phyloP scores from a whole-genome alignment of 2,888 invertebrate genomes.

The Pardosa pseudoannulata region DNA sequence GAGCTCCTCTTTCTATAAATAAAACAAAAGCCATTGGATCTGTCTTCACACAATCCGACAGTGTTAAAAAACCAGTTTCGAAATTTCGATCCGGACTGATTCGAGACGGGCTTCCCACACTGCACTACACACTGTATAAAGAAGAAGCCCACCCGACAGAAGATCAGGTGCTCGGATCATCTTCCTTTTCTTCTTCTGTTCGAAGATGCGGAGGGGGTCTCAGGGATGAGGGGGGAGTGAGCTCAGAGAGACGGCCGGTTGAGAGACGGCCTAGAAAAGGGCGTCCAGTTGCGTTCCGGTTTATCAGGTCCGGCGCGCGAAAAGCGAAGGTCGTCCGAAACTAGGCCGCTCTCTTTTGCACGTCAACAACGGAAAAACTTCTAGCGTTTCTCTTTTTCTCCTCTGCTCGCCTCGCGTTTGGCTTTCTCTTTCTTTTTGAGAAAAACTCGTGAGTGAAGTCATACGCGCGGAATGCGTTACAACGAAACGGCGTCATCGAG shows the following conservation, averaged over 20 bases:
- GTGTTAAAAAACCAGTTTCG: not conserved
- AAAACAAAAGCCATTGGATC: too few species aligned
- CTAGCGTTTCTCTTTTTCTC: not conserved
- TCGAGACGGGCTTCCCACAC: too few species aligned
- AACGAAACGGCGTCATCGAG: not conserved
- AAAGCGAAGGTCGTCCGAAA: constrained; percentile 45
- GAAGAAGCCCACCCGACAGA: not conserved
- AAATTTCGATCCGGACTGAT: not conserved
- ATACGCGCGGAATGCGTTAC: not conserved
- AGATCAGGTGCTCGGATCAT: not conserved
- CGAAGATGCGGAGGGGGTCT: not conserved
- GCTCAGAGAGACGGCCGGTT: not conserved
- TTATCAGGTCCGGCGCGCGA: constrained; percentile 55
- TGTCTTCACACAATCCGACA: too few species aligned
- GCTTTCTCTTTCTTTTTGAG: not conserved
- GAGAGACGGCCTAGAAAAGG: constrained; percentile 61
- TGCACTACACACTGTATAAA: too few species aligned
- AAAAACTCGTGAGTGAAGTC: constrained; percentile 4
- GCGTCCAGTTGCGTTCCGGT: constrained; percentile 69
- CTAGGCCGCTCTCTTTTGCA: constrained; percentile 63
- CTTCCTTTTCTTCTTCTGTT: not conserved
- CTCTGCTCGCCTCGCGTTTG: too few species aligned
- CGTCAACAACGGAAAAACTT: constrained; percentile 40
- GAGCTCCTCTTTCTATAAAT: too few species aligned
- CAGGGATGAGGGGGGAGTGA: not conserved